Evolutionary conservation across 2,797 vertebrate species (phyloP).

Genomic region (Dromococcyx pavoninus): DNA sequence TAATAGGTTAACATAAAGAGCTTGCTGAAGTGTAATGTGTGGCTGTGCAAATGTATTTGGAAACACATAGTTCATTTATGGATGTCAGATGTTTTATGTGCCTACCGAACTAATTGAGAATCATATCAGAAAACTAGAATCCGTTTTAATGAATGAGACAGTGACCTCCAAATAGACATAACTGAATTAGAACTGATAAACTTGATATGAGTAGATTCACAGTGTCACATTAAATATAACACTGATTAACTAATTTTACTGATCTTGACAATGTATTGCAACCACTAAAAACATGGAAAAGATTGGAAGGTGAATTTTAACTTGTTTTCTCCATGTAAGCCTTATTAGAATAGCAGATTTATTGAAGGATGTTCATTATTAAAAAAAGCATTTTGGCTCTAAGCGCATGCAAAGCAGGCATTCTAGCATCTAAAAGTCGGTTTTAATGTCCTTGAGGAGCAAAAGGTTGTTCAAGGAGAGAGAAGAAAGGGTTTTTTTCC

Average conservation of each 20-base stretch:
- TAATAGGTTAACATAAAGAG: constrained; percentile 39
- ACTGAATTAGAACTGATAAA: constrained; percentile 71
- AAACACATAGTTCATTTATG: constrained; percentile 4
- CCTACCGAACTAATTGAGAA: constrained; percentile 63
- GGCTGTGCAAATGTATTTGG: constrained; percentile 6
- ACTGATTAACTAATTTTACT: constrained; percentile 16
- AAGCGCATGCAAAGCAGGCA: neutral
- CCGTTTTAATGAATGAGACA: constrained; percentile 53
- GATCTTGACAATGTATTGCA: neutral
- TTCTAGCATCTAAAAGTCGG: neutral
- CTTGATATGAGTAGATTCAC: constrained; percentile 40
- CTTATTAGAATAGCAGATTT: neutral
- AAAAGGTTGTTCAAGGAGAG: neutral
- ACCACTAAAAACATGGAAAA: neutral
- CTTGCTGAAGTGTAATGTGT: neutral
- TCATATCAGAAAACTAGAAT: constrained; percentile 41
- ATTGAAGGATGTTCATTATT: neutral
- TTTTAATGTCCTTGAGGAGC: neutral
- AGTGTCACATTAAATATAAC: constrained; percentile 62
- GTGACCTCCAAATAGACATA: constrained; percentile 38
- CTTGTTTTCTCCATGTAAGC: neutral
- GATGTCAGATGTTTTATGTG: constrained; percentile 29
- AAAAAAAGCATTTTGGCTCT: neutral
- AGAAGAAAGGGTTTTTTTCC: neutral
- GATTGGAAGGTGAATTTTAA: constrained; percentile 14